Base-by-base conservation (phyloP, 2,888 invertebrate species). In the Malachius bipustulatus region DNA sequence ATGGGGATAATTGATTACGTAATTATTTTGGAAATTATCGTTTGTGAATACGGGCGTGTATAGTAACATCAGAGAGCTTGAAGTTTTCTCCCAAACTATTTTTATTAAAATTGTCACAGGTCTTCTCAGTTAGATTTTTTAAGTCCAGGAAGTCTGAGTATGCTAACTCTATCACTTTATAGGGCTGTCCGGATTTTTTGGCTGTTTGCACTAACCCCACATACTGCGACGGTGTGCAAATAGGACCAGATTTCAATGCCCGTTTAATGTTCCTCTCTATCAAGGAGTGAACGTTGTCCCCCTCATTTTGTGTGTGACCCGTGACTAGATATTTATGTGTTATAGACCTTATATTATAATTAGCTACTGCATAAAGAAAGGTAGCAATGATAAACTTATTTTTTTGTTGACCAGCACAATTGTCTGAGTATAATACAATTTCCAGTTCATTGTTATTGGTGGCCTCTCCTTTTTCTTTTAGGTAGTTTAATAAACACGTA, bases 401-500 rank as follows among this genome's bases (percentile, higher is more conserved):
- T 32, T 40, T 39, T 11, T 40, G 29, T 28, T 40, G 40, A 3
- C 40, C 38, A 3, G 19, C 16, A 16, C 40, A 40, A 14, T 39
- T 40, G 16, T 40, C 40, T 16, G 38, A 40, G 38, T 40, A 39
- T 4, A 38, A 31, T 2, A 30, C 30, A 14, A 38, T 16, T 13
- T 35, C 35, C 27, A 32, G 33, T 8, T 37, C 26, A 16, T 32
- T 11, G 3, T 10, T 10, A 36, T n/a, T n/a, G n/a, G n/a, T n/a
- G n/a, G n/a, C n/a, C n/a, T n/a, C 28, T 8, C 8, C 24, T 8
- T 30, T 31, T 14, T 47, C 37, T 26, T 45, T 36, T 3, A 55
- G 14, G 34, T 49, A 55, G 27, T 47, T 43, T 16, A 38, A 48
- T 11, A 55, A 47, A 31, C 50, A 54, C 4, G 49, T 50, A 16